A percentile compares a stretch with the other conserved stretches of the same genome.
Evolutionary conservation across 2,113 vertebrate genomes (phyloP).

Genomic region (Paratilapia polleni): DNA sequence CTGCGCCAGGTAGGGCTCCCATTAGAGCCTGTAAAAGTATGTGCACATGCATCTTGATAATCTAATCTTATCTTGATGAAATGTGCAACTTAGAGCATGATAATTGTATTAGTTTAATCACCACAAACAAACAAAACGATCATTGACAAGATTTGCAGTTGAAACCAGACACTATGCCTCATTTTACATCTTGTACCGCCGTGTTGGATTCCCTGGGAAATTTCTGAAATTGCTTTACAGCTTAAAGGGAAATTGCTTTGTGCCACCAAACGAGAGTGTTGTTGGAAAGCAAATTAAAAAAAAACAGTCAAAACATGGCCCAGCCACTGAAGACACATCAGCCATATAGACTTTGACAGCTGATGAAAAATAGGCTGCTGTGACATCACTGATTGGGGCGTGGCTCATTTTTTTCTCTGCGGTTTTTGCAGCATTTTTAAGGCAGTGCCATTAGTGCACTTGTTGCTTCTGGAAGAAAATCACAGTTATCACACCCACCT

Average conservation of each 20-base stretch:
- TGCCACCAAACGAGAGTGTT: conserved; percentile 46
- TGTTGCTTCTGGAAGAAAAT: conserved; percentile 30
- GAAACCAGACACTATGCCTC: conserved; percentile 8
- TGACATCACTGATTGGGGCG: conserved; percentile 26
- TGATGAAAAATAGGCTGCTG: conserved; percentile 17
- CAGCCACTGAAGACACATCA: conserved; percentile 23
- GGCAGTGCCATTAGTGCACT: neutral
- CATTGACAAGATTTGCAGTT: conserved; percentile 27
- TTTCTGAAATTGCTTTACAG: conserved; percentile 50
- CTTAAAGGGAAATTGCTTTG: conserved; percentile 62
- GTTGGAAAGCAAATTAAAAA: conserved; percentile 46
- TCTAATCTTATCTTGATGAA: conserved; percentile 26
- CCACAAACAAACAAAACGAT: conserved; percentile 39
- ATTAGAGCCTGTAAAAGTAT: neutral
- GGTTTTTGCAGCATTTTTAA: neutral
- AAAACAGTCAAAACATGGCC: conserved; percentile 29
- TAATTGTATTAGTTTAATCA: conserved; percentile 48
- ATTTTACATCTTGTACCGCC: conserved; percentile 21
- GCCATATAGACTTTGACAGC: conserved; percentile 10
- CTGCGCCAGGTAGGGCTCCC: conserved; percentile 82
- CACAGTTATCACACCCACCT: conserved; percentile 41
- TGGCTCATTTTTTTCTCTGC: neutral
- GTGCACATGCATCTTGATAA: neutral
- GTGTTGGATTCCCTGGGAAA: conserved; percentile 54
- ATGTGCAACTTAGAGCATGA: conserved; percentile 16